A percentile compares a stretch with the other conserved stretches of the same genome.
phyloP scores from a whole-genome alignment of 2,888 invertebrate species.

The Orthosia gothica region DNA sequence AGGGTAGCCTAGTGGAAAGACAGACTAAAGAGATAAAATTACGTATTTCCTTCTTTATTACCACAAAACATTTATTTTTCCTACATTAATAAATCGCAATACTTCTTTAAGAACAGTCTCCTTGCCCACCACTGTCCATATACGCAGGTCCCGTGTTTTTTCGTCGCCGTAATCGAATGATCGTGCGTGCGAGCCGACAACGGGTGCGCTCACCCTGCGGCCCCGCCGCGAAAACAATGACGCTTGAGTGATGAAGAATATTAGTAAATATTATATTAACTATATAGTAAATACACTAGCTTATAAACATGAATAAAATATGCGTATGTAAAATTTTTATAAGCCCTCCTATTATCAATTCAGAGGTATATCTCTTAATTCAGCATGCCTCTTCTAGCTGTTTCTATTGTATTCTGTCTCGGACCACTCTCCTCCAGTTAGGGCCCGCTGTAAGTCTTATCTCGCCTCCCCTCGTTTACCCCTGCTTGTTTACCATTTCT shows the following conservation, averaged over 20 bases:
- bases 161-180: constrained; percentile 67
- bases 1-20: no score
- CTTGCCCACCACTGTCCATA: constrained; percentile 58
- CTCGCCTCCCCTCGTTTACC: no score
- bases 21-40: no score
- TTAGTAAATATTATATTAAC: constrained; percentile 16
- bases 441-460: no score
- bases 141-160: constrained; percentile 57
- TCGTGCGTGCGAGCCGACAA: constrained; percentile 61
- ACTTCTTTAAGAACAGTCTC: constrained; percentile 37
- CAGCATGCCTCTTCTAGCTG: no score
- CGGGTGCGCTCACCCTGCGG: constrained; percentile 57
- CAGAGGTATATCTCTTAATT: no score
- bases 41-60: not conserved
- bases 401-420: no score
- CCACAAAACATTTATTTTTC: not conserved
- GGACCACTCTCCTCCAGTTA: no score
- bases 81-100: not conserved
- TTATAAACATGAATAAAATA: no score
- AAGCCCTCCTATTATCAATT: no score
- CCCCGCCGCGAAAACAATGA: constrained; percentile 48
- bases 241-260: constrained; percentile 26
- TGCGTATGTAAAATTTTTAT: no score
- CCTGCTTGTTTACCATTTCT: no score
- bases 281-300: not conserved